A percentile compares a stretch with the other conserved stretches of the same genome.
Conservation (phyloP, 2,797 vertebrate species). For the Schizothorax lantsangensis region DNA sequence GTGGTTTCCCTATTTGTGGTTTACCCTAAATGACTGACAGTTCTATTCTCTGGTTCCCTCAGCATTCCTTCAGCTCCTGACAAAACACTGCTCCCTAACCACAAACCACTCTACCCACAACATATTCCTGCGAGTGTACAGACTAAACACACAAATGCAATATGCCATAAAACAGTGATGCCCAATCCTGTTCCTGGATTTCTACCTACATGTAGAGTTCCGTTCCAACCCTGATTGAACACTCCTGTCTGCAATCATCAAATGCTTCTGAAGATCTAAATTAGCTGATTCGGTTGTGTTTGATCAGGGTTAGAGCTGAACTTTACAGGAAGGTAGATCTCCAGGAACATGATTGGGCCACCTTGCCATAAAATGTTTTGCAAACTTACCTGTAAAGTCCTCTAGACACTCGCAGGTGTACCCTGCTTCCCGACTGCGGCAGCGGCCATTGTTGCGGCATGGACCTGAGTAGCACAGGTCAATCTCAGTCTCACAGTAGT, state of each 20-base stretch:
- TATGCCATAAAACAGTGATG: not conserved
- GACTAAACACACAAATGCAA: not conserved
- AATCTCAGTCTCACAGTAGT: constrained; percentile 97
- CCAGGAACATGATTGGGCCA: not conserved
- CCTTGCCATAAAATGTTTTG: not conserved
- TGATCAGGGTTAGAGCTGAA: not conserved
- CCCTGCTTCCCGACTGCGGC: constrained; percentile 92
- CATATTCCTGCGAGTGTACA: not conserved
- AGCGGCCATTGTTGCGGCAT: constrained; percentile 87
- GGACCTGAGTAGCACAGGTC: constrained; percentile 97
- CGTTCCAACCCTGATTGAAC: not conserved
- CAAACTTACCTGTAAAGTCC: constrained; percentile 90
- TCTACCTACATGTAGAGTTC: not conserved
- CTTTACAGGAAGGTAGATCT: not conserved
- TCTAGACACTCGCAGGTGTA: constrained; percentile 94
- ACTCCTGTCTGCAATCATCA: not conserved
- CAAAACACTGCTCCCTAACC: not conserved
- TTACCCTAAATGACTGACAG: constrained; percentile 6
- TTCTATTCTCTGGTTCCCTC: not conserved
- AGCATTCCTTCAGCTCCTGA: not conserved
- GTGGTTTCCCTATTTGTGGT: constrained; percentile 19
- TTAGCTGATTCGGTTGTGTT: not conserved
- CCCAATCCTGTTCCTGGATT: not conserved
- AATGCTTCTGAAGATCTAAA: not conserved
- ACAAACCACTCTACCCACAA: constrained; percentile 17